Evolutionary conservation across 2,113 vertebrate species (phyloP).

Genomic region (Prietella phreatophila): DNA sequence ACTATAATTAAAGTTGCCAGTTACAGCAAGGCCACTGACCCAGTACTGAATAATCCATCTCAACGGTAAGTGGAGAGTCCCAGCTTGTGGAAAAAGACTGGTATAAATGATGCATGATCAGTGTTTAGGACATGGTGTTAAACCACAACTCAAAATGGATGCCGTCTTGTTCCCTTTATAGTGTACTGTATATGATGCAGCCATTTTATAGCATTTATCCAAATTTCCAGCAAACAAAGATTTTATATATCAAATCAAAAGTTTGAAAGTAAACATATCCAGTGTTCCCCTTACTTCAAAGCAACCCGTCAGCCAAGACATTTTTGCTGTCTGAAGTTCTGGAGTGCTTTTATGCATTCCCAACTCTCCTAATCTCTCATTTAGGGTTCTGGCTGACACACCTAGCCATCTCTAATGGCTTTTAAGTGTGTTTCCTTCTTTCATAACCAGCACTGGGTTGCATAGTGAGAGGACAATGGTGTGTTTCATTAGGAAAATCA

Average conservation of each 20-base stretch:
- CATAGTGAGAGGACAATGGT: slow-evolving; percentile 3
- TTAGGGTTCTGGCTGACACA: background rate
- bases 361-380: background rate
- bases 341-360: background rate
- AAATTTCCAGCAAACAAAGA: background rate
- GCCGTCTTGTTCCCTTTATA: background rate
- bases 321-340: background rate
- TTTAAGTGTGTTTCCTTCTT: slow-evolving; percentile 18
- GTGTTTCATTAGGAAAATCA: slow-evolving; percentile 9
- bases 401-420: background rate
- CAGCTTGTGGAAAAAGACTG: slow-evolving; percentile 13
- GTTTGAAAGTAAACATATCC: background rate
- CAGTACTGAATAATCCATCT: slow-evolving; percentile 20
- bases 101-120: slow-evolving; percentile 33
- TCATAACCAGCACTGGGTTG: background rate
- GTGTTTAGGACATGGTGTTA: background rate
- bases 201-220: background rate
- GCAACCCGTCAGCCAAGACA: background rate
- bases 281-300: background rate
- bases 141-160: background rate
- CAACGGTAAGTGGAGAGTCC: background rate
- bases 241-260: no score
- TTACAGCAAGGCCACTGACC: slow-evolving; percentile 31
- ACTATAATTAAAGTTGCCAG: slow-evolving; percentile 44
- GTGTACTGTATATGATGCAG: background rate